Base-by-base conservation (phyloP, 2,797 vertebrate genomes). In the Champsocephalus esox region DNA sequence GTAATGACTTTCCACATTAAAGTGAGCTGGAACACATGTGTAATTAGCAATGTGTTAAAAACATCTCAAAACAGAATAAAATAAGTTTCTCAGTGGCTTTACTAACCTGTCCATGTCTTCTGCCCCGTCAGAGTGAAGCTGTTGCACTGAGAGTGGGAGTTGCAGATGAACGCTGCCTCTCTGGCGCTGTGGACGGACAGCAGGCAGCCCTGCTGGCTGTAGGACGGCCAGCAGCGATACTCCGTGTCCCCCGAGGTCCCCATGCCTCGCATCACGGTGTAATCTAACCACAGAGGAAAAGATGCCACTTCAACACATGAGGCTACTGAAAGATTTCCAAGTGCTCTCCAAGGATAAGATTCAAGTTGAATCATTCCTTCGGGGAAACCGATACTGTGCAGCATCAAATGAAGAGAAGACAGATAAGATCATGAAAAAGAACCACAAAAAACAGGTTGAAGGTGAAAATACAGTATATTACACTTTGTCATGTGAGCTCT, bases 181-280 rank as follows among this genome's bases (percentile, higher is more conserved):
- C 86, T 89, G 0, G 92, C 83, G 0, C 93, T 90, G 88, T 97
- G 95, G 28, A 97, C 88, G 0, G 97, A 97, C 43, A 97, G 90
- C 83, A 97, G 70, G 62, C 97, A 98, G 62, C 95, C 94, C 88
- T 94, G 92, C 84, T 96, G 95, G 88, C 94, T 96, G 91, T 97
- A 97, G 32, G 97, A 97, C 0, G 96, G 96, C 97, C 96, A 97
- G 88, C 97, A 98, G 77, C 91, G 95, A 88, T 96, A 97, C 76
- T 93, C 94, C 21, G 89, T 87, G 9, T 92, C 92, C 78, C 94
- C 96, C 6, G 80, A 92, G 0, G 86, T 90, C 52, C 87, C 90
- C 92, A 96, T 94, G 12, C 95, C 95, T 79, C 89, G 94, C 55
- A 95, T 81, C 80, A 92, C 70, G 3, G 92, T 88, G 88, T 96